Evolutionary conservation across 1,140 invertebrate genomes (phyloP).

Genomic region (Babylonia areolata): DNA sequence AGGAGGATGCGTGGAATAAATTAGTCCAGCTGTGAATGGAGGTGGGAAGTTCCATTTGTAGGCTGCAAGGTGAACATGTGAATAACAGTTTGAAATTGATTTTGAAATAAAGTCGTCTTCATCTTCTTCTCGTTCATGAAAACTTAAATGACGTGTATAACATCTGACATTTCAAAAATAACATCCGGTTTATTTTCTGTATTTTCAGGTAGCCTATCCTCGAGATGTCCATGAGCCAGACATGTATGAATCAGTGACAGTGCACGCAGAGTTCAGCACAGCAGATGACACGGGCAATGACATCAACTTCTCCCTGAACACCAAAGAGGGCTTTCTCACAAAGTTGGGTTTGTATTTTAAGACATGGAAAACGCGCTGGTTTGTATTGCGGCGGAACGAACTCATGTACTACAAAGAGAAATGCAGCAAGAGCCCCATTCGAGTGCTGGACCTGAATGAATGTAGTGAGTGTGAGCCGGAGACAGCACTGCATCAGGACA

Average conservation of each 20-base stretch:
- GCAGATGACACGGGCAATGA: constrained; percentile 47
- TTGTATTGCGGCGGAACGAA: constrained; percentile 65
- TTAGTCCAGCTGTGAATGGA: too few relatives aligned
- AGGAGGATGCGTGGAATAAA: too few relatives aligned
- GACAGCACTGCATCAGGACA: constrained; percentile 47
- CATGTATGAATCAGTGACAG: constrained; percentile 66
- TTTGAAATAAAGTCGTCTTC: too few relatives aligned
- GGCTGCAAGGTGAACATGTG: too few relatives aligned
- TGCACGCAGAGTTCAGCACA: constrained; percentile 68
- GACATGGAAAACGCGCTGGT: constrained; percentile 69
- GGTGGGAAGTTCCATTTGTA: too few relatives aligned
- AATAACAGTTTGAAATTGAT: too few relatives aligned
- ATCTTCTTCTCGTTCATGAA: too few relatives aligned
- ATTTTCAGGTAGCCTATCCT: constrained; percentile 65
- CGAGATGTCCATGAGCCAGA: constrained; percentile 65
- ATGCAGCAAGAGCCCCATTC: constrained; percentile 56
- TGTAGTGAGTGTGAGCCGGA: constrained; percentile 64
- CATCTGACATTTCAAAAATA: too few relatives aligned
- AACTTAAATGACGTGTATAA: too few relatives aligned
- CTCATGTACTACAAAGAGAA: constrained; percentile 67
- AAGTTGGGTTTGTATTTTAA: constrained; percentile 68
- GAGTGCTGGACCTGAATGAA: constrained; percentile 65
- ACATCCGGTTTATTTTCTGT: too few relatives aligned
- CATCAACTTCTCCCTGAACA: constrained; percentile 66
- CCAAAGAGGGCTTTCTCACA: constrained; percentile 71